Evolutionary conservation across 64 coral and sea anemone species (phyloP).

Genomic region (Acropora tenuis): DNA sequence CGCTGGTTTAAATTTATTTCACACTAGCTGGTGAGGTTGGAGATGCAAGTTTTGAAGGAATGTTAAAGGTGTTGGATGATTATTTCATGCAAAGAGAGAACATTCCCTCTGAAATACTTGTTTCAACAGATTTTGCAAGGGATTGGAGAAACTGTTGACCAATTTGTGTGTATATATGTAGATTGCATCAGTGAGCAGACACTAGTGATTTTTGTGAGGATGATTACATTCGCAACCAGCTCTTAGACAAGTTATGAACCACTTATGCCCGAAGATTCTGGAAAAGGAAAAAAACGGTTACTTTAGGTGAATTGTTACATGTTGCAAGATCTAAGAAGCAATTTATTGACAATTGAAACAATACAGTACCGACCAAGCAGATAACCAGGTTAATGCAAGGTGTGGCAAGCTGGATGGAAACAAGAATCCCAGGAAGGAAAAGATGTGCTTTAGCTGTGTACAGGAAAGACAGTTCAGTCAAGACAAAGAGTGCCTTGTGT

Average conservation of each 20-base stretch:
- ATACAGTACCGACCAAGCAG: background rate
- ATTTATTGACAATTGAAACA: background rate
- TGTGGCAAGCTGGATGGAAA: background rate
- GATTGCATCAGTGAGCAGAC: slow-evolving; percentile 10
- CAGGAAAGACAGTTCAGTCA: background rate
- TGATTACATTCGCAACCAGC: background rate
- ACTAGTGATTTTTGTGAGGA: slow-evolving; percentile 22
- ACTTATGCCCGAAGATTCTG: background rate
- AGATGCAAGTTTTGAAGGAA: background rate
- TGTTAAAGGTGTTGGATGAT: slow-evolving; percentile 23
- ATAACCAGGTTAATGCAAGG: background rate
- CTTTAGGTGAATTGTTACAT: slow-evolving; percentile 11
- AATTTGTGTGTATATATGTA: slow-evolving; percentile 40
- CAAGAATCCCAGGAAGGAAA: background rate
- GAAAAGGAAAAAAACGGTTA: background rate
- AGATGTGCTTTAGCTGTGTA: background rate
- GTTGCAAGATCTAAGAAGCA: slow-evolving; percentile 4
- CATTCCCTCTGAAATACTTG: slow-evolving; percentile 37
- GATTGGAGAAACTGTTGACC: slow-evolving; percentile 32
- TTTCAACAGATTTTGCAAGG: slow-evolving; percentile 36
- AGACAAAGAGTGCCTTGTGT: background rate
- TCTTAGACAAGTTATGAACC: background rate
- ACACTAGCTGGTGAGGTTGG: background rate
- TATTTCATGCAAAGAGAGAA: slow-evolving; percentile 37
- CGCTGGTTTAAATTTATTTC: background rate